phyloP scores from a whole-genome alignment of 1,140 invertebrate genomes.

The Himalopsyche phryganea region DNA sequence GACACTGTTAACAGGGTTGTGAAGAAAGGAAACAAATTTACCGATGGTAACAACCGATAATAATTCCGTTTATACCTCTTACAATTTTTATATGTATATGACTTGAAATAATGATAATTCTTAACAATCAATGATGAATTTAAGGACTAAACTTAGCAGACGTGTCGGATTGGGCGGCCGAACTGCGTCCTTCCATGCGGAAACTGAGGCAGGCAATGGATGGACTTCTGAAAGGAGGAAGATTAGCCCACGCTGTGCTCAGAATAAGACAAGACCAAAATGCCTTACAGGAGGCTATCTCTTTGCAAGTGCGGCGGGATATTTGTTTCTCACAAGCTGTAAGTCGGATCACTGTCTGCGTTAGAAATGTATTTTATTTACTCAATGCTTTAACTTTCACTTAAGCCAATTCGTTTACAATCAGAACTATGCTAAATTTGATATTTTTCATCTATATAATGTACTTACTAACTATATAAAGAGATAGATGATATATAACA shows the following conservation, averaged over 20 bases:
- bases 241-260: constrained; percentile 84
- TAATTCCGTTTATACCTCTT: no score
- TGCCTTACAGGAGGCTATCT: constrained; percentile 55
- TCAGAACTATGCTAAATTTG: no score
- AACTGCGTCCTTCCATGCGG: constrained; percentile 74
- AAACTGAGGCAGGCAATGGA: constrained; percentile 80
- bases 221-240: constrained; percentile 74
- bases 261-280: constrained; percentile 73
- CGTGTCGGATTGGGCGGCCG: constrained; percentile 71
- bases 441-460: no score
- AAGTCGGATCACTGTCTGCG: no score
- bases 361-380: no score
- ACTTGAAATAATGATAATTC: neutral
- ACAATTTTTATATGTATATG: neutral
- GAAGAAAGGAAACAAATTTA: constrained; percentile 67
- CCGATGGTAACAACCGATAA: constrained; percentile 58
- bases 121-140: neutral
- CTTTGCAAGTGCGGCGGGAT: constrained; percentile 72
- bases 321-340: constrained; percentile 92
- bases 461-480: no score
- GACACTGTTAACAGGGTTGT: constrained; percentile 34
- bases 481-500: no score
- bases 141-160: constrained; percentile 60
- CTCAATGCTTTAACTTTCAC: no score
- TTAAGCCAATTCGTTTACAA: no score